Evolutionary conservation across 2,888 invertebrate genomes (phyloP).

Genomic region (Synanthedon vespiformis): DNA sequence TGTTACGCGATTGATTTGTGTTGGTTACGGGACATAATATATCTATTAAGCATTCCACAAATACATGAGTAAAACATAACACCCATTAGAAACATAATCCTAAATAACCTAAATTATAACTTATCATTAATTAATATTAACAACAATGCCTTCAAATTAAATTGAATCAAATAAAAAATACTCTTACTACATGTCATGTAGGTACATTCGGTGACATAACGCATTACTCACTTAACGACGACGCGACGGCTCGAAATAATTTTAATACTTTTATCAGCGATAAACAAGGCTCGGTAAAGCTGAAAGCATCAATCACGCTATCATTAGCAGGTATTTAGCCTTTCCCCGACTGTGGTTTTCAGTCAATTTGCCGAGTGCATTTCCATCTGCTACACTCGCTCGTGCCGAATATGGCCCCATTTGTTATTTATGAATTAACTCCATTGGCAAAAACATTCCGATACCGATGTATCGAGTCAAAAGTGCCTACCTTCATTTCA

Average conservation of each 20-base stretch:
- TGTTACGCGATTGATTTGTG: not conserved
- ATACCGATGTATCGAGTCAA: conserved; percentile 23
- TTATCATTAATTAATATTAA: no score
- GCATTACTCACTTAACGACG: not conserved
- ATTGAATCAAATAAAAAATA: no score
- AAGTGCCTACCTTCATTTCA: conserved; percentile 40
- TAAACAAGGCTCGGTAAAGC: conserved; percentile 2
- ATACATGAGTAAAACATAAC: no score
- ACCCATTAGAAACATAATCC: no score
- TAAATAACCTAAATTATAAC: no score
- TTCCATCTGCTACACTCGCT: conserved; percentile 54
- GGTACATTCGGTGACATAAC: no score
- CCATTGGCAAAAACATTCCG: conserved; percentile 48
- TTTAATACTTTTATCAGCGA: no score
- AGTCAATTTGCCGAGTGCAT: conserved; percentile 67
- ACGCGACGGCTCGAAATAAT: no score
- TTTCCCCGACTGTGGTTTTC: conserved; percentile 62
- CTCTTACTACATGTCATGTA: no score
- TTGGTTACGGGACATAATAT: no score
- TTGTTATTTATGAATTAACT: conserved; percentile 67
- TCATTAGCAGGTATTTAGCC: conserved; percentile 68
- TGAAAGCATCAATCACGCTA: conserved; percentile 40
- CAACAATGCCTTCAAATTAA: no score
- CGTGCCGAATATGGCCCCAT: conserved; percentile 49
- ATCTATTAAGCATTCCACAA: no score